Percentiles rank a stretch among this genome's conserved stretches.
phyloP scores from a whole-genome alignment of 1,140 invertebrate species.

The Pemphigus obesinymphae region DNA sequence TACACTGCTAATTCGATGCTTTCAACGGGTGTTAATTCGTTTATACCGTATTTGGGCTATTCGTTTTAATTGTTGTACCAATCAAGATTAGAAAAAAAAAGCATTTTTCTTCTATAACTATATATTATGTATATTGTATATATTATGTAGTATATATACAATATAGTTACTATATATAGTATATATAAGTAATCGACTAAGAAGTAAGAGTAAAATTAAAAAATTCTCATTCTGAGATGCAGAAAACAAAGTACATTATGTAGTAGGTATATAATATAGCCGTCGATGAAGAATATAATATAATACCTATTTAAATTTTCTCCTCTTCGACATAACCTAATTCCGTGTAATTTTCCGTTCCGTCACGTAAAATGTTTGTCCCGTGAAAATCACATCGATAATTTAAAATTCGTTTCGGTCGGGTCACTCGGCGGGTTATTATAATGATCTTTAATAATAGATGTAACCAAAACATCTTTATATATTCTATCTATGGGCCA shows the following conservation, averaged over 20 bases:
- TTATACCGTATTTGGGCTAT: background rate
- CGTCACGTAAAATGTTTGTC: background rate
- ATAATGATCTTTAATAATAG: conserved; percentile 14
- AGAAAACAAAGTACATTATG: too few relatives aligned
- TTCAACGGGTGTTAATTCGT: background rate
- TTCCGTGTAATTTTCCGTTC: conserved; percentile 4
- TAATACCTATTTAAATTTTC: background rate
- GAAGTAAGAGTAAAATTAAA: background rate
- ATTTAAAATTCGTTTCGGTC: conserved; percentile 32
- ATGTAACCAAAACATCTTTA: background rate
- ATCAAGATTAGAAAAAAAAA: too few relatives aligned
- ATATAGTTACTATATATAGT: too few relatives aligned
- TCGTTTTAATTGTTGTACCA: background rate
- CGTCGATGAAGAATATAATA: background rate
- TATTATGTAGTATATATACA: too few relatives aligned
- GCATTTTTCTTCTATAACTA: too few relatives aligned
- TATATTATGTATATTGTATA: too few relatives aligned
- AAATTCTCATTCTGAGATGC: background rate
- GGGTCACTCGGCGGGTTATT: background rate
- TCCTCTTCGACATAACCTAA: background rate
- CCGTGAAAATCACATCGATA: background rate
- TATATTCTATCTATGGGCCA: too few relatives aligned
- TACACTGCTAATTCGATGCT: background rate
- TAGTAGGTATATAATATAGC: background rate
- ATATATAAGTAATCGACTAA: background rate